phyloP scores from a whole-genome alignment of 2,888 invertebrate species.

The Mythimna loreyi region DNA sequence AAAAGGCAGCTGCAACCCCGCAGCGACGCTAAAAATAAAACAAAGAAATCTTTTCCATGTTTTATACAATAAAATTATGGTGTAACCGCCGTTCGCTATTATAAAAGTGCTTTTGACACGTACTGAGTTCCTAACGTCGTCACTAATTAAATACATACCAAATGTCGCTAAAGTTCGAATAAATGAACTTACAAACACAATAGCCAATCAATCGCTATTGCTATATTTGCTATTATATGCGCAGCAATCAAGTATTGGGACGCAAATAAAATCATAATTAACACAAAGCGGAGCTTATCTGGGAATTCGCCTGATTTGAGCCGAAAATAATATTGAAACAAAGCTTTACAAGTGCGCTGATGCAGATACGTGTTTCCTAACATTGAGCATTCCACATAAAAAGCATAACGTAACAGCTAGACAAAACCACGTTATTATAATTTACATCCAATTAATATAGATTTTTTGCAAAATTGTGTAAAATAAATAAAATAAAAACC shows the following conservation, averaged over 20 bases:
- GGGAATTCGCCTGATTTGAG: conserved; percentile 3
- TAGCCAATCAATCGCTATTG: conserved; percentile 4
- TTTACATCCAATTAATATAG: background rate
- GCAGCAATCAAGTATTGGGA: background rate
- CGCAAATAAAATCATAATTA: conserved; percentile 11
- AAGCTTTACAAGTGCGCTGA: conserved; percentile 5
- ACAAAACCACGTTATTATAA: background rate
- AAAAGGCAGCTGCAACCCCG: background rate
- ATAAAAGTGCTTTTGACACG: background rate
- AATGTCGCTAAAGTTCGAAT: background rate
- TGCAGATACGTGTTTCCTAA: background rate
- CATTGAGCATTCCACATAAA: background rate
- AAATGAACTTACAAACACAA: background rate
- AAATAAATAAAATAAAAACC: no score
- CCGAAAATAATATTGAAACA: background rate
- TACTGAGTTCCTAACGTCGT: background rate
- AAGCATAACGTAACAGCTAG: conserved; percentile 4
- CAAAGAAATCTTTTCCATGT: no score
- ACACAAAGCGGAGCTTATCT: conserved; percentile 3
- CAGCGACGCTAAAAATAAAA: no score
- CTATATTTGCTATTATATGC: conserved; percentile 2
- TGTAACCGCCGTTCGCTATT: background rate
- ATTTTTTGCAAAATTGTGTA: background rate
- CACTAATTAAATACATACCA: conserved; percentile 1
- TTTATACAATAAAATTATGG: no score